These are phyloP conservation scores for Nylanderia fulva DNA, from an alignment of 1,140 invertebrate genomes.

Conservation along the genomic window DNA sequence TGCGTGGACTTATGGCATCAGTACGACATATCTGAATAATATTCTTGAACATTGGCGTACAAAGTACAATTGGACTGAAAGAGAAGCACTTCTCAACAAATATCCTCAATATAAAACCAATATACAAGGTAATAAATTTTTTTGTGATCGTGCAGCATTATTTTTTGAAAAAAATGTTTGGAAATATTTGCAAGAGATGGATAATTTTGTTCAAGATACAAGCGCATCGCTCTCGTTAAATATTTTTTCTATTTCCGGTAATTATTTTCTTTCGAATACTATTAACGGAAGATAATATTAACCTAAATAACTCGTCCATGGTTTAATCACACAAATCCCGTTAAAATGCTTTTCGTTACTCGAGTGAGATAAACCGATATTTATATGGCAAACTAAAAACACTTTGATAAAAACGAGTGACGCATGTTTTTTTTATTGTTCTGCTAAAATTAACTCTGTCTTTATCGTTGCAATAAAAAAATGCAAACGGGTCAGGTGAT, in stretches of 20 bases:
- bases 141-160: not conserved
- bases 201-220: not conserved
- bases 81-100: conserved; percentile 89
- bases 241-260: not conserved
- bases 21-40: conserved; percentile 87
- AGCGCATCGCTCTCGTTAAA: not conserved
- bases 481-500: not conserved
- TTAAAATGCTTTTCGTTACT: not conserved
- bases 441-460: too few species aligned
- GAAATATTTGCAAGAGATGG: not conserved
- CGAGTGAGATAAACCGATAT: not conserved
- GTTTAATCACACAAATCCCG: not conserved
- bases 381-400: not conserved
- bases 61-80: conserved; percentile 90
- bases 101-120: conserved; percentile 91
- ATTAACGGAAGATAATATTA: not conserved
- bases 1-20: conserved; percentile 90
- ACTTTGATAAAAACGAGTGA: not conserved
- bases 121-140: conserved; percentile 86
- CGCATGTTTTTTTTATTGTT: not conserved
- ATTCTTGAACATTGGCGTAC: conserved; percentile 90
- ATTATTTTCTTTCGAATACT: not conserved
- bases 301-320: not conserved
- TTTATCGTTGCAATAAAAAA: not conserved
- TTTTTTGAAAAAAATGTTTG: not conserved